Conservation (phyloP, 2,888 invertebrate genomes). For the Oscheius sp. region DNA sequence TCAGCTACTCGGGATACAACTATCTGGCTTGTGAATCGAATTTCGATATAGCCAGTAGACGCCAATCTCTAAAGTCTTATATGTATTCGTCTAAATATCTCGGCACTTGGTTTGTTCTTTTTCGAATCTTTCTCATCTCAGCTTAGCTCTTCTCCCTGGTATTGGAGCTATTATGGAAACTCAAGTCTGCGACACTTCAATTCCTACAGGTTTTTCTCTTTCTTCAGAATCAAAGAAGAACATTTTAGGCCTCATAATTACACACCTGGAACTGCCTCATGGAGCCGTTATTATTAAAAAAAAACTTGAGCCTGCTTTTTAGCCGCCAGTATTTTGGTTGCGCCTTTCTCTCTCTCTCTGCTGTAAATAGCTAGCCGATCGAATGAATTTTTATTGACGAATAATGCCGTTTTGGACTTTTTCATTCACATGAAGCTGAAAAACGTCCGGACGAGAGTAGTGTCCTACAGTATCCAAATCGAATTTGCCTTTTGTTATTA, state of each 20-base stretch:
- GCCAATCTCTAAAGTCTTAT: constrained; percentile 51
- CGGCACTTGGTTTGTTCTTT: constrained; percentile 37
- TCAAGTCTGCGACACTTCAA: constrained; percentile 66
- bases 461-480: constrained; percentile 59
- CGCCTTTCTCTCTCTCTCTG: neutral
- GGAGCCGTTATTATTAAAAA: constrained; percentile 46
- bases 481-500: constrained; percentile 53
- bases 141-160: constrained; percentile 57
- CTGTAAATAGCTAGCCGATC: constrained; percentile 21
- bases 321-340: constrained; percentile 10
- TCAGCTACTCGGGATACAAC: constrained; percentile 62
- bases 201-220: no score
- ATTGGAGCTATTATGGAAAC: constrained; percentile 60
- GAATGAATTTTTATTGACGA: constrained; percentile 6
- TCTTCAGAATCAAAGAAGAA: no score
- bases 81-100: constrained; percentile 45
- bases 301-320: neutral
- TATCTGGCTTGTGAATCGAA: constrained; percentile 60
- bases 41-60: constrained; percentile 64
- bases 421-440: constrained; percentile 53
- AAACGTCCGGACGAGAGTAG: constrained; percentile 56
- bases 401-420: constrained; percentile 33
- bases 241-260: constrained; percentile 62
- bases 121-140: no score
- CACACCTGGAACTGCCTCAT: constrained; percentile 47